Percentiles rank a stretch among this genome's conserved stretches.
Conservation (phyloP, 2,888 invertebrate species). For the Eurois occulta region DNA sequence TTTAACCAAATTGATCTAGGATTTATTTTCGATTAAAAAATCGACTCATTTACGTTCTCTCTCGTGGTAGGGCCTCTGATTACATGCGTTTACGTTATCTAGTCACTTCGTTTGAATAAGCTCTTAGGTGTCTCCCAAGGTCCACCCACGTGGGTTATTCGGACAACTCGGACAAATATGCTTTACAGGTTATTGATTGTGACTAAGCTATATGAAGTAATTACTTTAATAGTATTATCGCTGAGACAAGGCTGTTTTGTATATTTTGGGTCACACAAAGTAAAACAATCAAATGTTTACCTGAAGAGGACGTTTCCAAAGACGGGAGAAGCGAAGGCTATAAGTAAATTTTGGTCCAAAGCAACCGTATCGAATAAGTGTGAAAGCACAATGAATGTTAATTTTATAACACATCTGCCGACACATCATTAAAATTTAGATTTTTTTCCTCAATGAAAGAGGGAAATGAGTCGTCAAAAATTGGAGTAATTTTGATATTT, state of each 20-base stretch:
- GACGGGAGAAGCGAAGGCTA: neutral
- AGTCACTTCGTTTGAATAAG: neutral
- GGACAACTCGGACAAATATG: neutral
- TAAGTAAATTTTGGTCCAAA: neutral
- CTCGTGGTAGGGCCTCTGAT: too few species aligned
- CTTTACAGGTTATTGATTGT: slow-evolving; percentile 2
- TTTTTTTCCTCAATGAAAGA: neutral
- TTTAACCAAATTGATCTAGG: too few species aligned
- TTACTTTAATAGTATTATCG: neutral
- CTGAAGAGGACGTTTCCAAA: neutral
- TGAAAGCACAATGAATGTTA: neutral
- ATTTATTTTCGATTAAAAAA: too few species aligned
- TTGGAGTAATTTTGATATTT: neutral
- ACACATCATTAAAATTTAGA: too few species aligned
- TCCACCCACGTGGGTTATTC: neutral
- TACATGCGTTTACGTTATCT: neutral
- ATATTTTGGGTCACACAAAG: neutral
- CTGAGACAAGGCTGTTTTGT: neutral
- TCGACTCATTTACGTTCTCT: too few species aligned
- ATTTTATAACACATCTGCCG: too few species aligned
- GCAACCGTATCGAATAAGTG: neutral
- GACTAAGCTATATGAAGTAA: neutral
- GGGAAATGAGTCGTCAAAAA: neutral
- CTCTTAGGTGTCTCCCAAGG: slow-evolving; percentile 16
- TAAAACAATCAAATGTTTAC: neutral